phyloP scores from a whole-genome alignment of 2,888 invertebrate genomes.

The Hesperia comma region DNA sequence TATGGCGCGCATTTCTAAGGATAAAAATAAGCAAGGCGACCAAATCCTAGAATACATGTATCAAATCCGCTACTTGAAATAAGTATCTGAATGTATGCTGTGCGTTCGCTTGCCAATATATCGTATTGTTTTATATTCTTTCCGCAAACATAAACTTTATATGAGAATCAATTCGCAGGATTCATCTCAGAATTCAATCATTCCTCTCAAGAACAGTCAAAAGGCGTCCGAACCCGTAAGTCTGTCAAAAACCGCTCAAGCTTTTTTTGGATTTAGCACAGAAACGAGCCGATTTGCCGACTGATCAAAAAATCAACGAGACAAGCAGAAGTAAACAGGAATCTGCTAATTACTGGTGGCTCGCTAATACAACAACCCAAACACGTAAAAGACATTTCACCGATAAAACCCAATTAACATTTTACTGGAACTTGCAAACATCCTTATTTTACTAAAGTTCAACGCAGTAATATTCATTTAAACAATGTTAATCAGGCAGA shows the following conservation, averaged over 20 bases:
- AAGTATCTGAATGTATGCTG: background rate
- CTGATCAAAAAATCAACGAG: too few species aligned
- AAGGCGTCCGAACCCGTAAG: background rate
- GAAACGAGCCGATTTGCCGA: too few species aligned
- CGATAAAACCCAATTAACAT: background rate
- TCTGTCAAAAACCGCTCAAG: background rate
- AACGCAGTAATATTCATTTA: background rate
- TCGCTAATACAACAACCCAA: background rate
- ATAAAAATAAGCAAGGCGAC: constrained; percentile 10
- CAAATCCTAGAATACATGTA: constrained; percentile 11
- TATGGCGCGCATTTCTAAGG: constrained; percentile 11
- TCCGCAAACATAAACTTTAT: constrained; percentile 4
- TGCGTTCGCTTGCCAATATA: background rate
- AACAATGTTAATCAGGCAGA: background rate
- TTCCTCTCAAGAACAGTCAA: background rate
- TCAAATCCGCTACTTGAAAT: constrained; percentile 7
- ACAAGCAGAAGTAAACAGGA: background rate
- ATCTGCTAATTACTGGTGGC: too few species aligned
- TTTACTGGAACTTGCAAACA: background rate
- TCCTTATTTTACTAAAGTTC: background rate
- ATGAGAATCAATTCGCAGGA: background rate
- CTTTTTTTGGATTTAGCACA: too few species aligned
- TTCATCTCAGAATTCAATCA: background rate
- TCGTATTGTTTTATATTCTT: background rate
- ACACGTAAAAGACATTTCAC: background rate